Conservation (phyloP, 2,797 vertebrate genomes). For the Sebastes diaconus region DNA sequence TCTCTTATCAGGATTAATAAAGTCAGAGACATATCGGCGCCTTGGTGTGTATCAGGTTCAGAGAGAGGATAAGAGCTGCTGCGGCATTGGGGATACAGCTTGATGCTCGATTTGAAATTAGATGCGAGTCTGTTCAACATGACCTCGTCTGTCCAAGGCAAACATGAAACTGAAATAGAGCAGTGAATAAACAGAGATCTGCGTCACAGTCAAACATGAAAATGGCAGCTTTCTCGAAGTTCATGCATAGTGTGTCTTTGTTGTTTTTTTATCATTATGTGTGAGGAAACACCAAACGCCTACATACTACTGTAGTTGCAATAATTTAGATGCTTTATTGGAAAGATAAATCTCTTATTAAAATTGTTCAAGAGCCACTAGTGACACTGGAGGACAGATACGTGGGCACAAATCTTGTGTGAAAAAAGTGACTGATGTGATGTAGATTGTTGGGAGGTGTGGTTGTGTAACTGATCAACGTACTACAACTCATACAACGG, state of each 20-base stretch:
- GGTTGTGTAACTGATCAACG: not conserved
- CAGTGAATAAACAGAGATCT: constrained; percentile 6
- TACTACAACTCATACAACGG: no score
- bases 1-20: constrained; percentile 75
- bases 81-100: not conserved
- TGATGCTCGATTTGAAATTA: constrained; percentile 42
- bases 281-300: not conserved
- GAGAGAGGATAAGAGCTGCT: constrained; percentile 10
- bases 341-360: not conserved
- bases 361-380: not conserved
- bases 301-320: not conserved
- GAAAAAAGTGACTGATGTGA: not conserved
- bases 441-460: not conserved
- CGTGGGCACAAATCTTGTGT: not conserved
- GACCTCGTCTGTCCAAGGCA: not conserved
- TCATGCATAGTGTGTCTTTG: not conserved
- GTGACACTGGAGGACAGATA: not conserved
- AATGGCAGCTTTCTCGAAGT: not conserved
- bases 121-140: not conserved
- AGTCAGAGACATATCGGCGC: constrained; percentile 31
- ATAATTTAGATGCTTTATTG: not conserved
- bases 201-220: not conserved
- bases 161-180: constrained; percentile 11
- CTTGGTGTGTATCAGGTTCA: not conserved
- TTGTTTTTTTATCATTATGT: not conserved